Percentiles rank a stretch among this genome's conserved stretches.
Evolutionary conservation across 2,797 vertebrate genomes (phyloP).

Genomic region (Agapornis canus): DNA sequence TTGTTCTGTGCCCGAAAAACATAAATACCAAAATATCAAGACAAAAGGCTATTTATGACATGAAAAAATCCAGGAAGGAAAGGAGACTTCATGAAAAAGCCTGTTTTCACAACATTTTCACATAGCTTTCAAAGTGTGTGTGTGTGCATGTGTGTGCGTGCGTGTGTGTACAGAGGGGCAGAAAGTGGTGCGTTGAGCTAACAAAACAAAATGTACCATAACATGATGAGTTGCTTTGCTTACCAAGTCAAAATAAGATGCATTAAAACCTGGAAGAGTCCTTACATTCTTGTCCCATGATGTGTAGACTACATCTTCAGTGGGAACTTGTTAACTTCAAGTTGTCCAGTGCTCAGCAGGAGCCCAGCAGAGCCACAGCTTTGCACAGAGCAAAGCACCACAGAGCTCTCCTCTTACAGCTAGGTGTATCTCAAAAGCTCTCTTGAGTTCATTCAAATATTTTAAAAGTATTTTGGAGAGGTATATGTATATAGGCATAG

Average conservation of each 20-base stretch:
- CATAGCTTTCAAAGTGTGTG: not conserved
- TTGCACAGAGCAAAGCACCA: not conserved
- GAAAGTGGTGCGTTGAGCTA: not conserved
- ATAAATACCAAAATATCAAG: not conserved
- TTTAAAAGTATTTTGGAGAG: not conserved
- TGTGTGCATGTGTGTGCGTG: too few species aligned
- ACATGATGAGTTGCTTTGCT: not conserved
- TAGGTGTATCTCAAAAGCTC: fast-evolving
- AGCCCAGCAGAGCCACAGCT: not conserved
- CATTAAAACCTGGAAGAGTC: not conserved
- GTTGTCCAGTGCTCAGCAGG: not conserved
- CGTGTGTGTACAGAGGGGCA: fast-evolving
- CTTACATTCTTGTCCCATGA: not conserved
- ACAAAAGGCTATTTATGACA: conserved; percentile 11
- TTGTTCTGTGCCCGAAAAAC: not conserved
- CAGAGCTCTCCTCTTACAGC: not conserved
- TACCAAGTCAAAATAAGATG: not conserved
- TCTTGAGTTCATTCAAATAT: not conserved
- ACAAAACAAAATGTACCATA: not conserved
- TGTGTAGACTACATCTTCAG: not conserved
- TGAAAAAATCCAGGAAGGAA: conserved; percentile 36
- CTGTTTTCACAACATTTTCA: not conserved
- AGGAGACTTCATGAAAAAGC: conserved; percentile 14
- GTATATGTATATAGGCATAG: fast-evolving
- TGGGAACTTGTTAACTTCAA: fast-evolving